Evolutionary conservation across 2,797 vertebrate species (phyloP), one percentile per base, ranked within the genome.

Genomic region (Hippocampus kuda): DNA sequence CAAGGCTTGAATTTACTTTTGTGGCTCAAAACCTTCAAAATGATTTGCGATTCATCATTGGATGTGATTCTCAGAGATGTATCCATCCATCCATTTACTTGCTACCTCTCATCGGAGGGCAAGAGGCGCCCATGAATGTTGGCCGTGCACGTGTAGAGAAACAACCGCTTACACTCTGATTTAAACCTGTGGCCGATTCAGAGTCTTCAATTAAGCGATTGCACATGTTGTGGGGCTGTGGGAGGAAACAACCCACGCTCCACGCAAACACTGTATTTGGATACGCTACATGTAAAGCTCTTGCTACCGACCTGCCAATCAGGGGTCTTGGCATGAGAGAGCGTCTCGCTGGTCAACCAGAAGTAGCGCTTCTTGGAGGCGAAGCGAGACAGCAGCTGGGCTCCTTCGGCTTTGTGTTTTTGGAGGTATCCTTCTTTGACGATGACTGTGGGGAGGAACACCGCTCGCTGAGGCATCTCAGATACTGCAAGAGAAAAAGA

Each of bases 321-420:
- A 0, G 92, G 86, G 5, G 84, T 89, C 87, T 93, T 97, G 85
- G 94, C 91, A 26, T 91, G 94, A 72, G 91, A 91, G 27, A 98
- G 85, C 0, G 85, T 86, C 84, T 94, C 91, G 11, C 90, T 90
- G 1, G 88, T 96, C 72, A 98, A 87, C 92, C 94, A 93, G 89
- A 97, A 95, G 79, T 94, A 95, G 44, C 93, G 92, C 74, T 96
- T 97, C 88, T 95, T 96, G 83, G 95, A 97, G 77, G 92, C 78
- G 4, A 96, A 95, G 72, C 93, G 90, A 0, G 93, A 91, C 51
- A 95, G 88, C 73, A 95, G 88, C 49, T 92, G 71, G 0, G 87
- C 69, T 0, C 90, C 88, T 75, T 92, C 87, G 0, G 91, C 87
- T 63, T 91, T 92, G 78, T 91, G 89, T 77, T 93, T 92, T 71